Evolutionary conservation across 2,797 vertebrate genomes (phyloP).

Genomic region (Paramormyrops hopkinsi): DNA sequence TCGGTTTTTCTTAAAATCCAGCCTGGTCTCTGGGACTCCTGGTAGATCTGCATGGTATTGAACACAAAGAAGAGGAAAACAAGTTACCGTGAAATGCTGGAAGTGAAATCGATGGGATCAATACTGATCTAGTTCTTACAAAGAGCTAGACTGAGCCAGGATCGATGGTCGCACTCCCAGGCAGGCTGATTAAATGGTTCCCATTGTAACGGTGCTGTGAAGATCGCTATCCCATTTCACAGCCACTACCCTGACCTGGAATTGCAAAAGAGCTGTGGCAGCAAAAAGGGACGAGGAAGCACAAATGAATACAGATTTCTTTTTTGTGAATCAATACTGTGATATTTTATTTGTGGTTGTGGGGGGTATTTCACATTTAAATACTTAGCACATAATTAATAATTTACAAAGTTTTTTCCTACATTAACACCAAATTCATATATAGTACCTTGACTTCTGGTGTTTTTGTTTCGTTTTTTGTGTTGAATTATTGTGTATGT

Average conservation of each 20-base stretch:
- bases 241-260: slow-evolving; percentile 46
- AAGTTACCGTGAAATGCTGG: neutral
- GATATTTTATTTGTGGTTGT: neutral
- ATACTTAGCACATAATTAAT: neutral
- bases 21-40: neutral
- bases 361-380: neutral
- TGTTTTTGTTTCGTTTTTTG: neutral
- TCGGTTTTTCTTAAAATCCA: neutral
- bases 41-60: neutral
- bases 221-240: slow-evolving; percentile 48
- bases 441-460: neutral
- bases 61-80: neutral
- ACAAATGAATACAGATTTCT: neutral
- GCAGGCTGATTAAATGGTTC: slow-evolving; percentile 53
- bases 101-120: slow-evolving; percentile 45
- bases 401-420: neutral
- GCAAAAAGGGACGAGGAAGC: slow-evolving; percentile 46
- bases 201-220: slow-evolving; percentile 44
- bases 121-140: slow-evolving; percentile 52
- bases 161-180: slow-evolving; percentile 57
- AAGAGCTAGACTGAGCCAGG: slow-evolving; percentile 20
- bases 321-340: neutral
- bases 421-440: neutral
- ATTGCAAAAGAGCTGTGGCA: slow-evolving; percentile 52
- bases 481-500: neutral